Conservation (phyloP, 2,888 invertebrate species). For the Agrotis clavis region DNA sequence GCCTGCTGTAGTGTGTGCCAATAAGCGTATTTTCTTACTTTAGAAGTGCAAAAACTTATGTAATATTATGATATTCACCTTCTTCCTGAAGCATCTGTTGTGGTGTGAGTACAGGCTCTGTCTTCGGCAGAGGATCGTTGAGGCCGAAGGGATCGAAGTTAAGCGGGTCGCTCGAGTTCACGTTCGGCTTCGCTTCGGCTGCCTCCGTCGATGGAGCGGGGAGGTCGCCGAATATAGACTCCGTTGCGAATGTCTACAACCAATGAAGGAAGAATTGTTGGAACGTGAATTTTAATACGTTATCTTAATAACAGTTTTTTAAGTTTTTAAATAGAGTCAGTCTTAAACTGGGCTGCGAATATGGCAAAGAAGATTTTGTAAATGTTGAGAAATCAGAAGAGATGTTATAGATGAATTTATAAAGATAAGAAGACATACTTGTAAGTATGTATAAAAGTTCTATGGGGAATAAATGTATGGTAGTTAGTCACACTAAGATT, state of each 20-base stretch:
- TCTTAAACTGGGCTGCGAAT: too few relatives aligned
- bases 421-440: background rate
- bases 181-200: constrained; percentile 61
- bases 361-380: background rate
- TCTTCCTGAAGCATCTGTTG: constrained; percentile 77
- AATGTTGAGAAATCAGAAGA: background rate
- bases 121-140: constrained; percentile 85
- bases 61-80: constrained; percentile 67
- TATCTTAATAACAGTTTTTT: too few relatives aligned
- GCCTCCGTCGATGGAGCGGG: constrained; percentile 77
- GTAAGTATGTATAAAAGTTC: background rate
- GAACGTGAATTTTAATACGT: background rate
- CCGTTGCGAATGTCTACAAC: constrained; percentile 77
- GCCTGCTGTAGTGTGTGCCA: too few relatives aligned
- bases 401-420: background rate
- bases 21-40: too few relatives aligned
- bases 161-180: constrained; percentile 75
- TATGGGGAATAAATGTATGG: background rate
- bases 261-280: background rate
- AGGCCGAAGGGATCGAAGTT: constrained; percentile 93
- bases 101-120: constrained; percentile 85
- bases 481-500: too few relatives aligned
- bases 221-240: constrained; percentile 84
- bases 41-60: background rate
- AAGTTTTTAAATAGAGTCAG: too few relatives aligned